Evolutionary conservation across 2,113 vertebrate genomes (phyloP), one percentile per base, ranked within the genome.

Genomic region (Raphicerus campestris): DNA sequence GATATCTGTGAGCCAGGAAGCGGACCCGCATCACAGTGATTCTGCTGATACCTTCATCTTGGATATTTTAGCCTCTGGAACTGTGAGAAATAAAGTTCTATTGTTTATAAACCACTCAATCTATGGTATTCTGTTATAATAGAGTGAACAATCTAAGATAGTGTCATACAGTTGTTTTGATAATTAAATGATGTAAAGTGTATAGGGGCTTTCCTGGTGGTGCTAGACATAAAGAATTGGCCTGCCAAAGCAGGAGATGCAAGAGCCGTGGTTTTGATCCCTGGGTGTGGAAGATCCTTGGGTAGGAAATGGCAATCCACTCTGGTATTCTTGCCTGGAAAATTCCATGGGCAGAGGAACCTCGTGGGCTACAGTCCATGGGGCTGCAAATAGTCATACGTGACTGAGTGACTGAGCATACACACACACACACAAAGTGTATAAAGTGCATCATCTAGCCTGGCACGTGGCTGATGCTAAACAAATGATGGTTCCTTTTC

Each of bases 251-350:
- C 35, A 24, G 70, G 70, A 73, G 35, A 73, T 1, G 20, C 35
- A 73, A 39, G 20, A 73, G 70, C 42, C 0, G 0, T 1, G 1
- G 70, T 39, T 14, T 73, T 0, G 1, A 24, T 73, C 70, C 35
- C 70, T 73, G 35, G 20, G 2, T 73, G 10, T 24, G 35, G 70
- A 42, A 24, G 70, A 73, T 42, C 70, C 35, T 39, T 24, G 35
- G 35, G 70, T 73, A 42, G 5, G 70, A 39, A 7, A 42, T 73
- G 70, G 70, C 70, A 73, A 24, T 6, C 35, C 20, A 24, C 35
- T 73, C 70, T 1, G 5, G 70, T 73, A 73, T 39, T 73, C 10
- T 42, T 42, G 35, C 70, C 35, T 39, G 19, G 70, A 73, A 73
- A 73, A 39, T 39, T 42, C 70, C 70, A 73, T 73, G 35, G 70